Conservation (phyloP, 2,888 invertebrate species). For the Eretmocerus hayati region DNA sequence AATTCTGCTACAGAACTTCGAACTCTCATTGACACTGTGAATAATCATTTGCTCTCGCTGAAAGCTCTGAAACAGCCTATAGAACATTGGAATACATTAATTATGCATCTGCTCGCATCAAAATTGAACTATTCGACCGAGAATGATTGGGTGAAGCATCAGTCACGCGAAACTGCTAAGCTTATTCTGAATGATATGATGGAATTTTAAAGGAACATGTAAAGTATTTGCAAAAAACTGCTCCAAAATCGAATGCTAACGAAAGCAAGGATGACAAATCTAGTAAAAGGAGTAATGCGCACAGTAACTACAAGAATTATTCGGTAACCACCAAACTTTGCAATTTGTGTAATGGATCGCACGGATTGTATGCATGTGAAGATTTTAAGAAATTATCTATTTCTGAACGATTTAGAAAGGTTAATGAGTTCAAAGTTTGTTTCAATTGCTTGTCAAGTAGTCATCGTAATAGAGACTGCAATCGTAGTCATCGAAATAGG, state of each 20-base stretch:
- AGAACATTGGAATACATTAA: conserved; percentile 7
- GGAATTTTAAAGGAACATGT: not conserved
- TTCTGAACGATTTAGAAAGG: not conserved
- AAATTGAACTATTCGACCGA: not conserved
- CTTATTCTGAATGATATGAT: not conserved
- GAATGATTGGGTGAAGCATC: conserved; percentile 2
- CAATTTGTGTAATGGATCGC: not conserved
- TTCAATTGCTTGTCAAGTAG: conserved; percentile 9
- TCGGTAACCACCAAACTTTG: not conserved
- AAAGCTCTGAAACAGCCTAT: not conserved
- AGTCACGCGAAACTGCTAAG: not conserved
- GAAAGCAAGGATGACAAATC: not conserved
- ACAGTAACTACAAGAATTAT: not conserved
- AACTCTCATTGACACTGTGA: not conserved
- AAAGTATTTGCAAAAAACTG: not conserved
- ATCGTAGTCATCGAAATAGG: no score
- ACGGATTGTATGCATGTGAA: not conserved
- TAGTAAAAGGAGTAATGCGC: not conserved
- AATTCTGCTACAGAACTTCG: not conserved
- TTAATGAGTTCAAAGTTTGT: conserved; percentile 4
- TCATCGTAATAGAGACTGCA: conserved; percentile 1
- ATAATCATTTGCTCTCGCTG: conserved; percentile 2
- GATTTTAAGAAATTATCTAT: not conserved
- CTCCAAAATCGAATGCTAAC: not conserved
- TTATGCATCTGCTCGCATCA: not conserved